Evolutionary conservation across 2,888 invertebrate species (phyloP).

Genomic region (Cotesia congregata): DNA sequence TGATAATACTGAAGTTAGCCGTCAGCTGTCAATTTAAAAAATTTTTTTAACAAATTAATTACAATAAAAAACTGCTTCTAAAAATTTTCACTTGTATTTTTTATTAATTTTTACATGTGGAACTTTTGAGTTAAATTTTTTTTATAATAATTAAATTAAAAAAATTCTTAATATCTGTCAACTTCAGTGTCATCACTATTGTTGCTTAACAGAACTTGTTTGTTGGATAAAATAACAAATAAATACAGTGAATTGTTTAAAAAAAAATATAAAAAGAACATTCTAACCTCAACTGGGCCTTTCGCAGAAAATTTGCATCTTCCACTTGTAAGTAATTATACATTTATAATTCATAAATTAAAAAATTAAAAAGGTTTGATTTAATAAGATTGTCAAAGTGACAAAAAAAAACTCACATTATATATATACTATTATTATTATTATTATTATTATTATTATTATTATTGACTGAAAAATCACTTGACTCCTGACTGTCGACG

Average conservation of each 20-base stretch:
- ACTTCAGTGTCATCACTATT: too few relatives aligned
- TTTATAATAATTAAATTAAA: too few relatives aligned
- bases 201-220: neutral
- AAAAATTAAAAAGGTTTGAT: neutral
- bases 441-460: constrained; percentile 2
- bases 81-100: too few relatives aligned
- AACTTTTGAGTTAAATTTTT: too few relatives aligned
- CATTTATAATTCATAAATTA: neutral
- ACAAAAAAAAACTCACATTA: constrained; percentile 7
- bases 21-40: too few relatives aligned
- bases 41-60: too few relatives aligned
- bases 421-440: neutral
- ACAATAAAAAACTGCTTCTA: too few relatives aligned
- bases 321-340: neutral
- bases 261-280: neutral
- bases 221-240: neutral
- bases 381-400: neutral
- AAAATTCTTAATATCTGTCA: too few relatives aligned
- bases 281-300: neutral
- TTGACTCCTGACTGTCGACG: neutral
- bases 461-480: neutral
- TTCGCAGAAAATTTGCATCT: too few relatives aligned
- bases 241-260: neutral
- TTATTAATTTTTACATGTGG: too few relatives aligned
- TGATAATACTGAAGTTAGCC: too few relatives aligned